Percentiles rank a stretch among this genome's conserved stretches.
These are phyloP conservation scores for Calidris pugnax DNA, from an alignment of 2,113 vertebrate genomes.

Conservation along the genomic window DNA sequence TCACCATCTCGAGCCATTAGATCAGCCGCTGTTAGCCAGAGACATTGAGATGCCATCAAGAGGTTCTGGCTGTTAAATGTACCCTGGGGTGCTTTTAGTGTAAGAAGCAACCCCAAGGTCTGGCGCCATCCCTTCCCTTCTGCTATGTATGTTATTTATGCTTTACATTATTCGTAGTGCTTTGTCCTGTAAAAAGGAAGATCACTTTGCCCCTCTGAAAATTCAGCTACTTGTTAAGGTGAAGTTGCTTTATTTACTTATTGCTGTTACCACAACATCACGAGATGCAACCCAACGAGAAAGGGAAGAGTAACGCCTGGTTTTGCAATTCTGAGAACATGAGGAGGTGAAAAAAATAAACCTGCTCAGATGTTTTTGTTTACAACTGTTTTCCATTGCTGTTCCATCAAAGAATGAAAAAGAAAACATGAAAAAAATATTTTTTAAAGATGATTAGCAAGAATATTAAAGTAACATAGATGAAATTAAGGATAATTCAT, in stretches of 20 bases:
- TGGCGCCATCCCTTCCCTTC: background rate
- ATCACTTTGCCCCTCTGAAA: background rate
- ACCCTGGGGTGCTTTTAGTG: background rate
- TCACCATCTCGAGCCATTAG: accelerated
- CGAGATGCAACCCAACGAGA: background rate
- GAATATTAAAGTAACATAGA: background rate
- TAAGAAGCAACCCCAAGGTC: background rate
- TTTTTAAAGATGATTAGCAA: background rate
- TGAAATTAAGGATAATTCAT: background rate
- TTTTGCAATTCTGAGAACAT: background rate
- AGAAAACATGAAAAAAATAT: background rate
- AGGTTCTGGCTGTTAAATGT: background rate
- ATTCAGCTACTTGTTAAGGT: background rate
- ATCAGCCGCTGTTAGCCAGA: background rate
- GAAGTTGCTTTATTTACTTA: background rate
- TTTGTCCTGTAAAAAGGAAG: background rate
- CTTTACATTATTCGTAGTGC: background rate
- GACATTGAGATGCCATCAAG: background rate
- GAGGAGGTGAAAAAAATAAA: background rate
- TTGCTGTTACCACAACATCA: background rate
- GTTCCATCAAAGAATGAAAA: background rate
- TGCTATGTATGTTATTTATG: background rate
- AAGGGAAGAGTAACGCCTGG: background rate
- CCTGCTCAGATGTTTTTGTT: background rate
- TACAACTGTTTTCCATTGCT: background rate